Base-by-base conservation (phyloP, 2,888 invertebrate species). In the Tipula vernalis region DNA sequence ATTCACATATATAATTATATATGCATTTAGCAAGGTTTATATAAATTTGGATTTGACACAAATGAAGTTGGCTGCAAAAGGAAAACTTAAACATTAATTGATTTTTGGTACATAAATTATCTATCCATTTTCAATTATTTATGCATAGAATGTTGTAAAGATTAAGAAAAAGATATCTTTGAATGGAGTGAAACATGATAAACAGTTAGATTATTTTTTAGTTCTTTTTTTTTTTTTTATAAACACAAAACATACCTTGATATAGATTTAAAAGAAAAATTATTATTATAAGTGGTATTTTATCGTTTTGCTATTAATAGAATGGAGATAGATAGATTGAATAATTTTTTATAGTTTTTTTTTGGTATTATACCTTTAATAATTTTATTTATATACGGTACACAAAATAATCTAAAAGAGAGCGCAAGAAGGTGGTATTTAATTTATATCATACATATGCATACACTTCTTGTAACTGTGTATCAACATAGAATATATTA, bases 221-320 rank as follows among this genome's bases (percentile, higher is more conserved):
- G 39, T 39, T 28, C 2, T 28, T 57, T 28, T 57, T 1, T 57
- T 57, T 57, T 71, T 28, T 71, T 51, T 51, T 44, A 12, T 6
- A 5, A 71, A 71, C 71, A 71, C 28, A 71, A 71, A 71, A 71
- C 71, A 71, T 71, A 71, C 71, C 71, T 28, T 71, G 71, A 71
- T 71, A 71, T 71, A 71, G 71, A 71, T 71, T 71, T 71, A 71
- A 51, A 71, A 71, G 71, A 71, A 71, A 71, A 71, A 71, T 28
- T 71, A 71, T 71, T 71, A 71, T 71, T 71, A 71, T 71, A 71
- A 71, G 71, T 71, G 71, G 71, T 71, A 71, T 71, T 71, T 71
- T 71, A 71, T 71, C 18, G 71, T 18, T 71, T 71, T 71, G 71
- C 71, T 71, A 71, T 71, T 71, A 71, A 71, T 71, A 71, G 71